A percentile compares a stretch with the other conserved stretches of the same genome.
Evolutionary conservation across 1,140 invertebrate species (phyloP).

Genomic region (Leguminivora glycinivorella): DNA sequence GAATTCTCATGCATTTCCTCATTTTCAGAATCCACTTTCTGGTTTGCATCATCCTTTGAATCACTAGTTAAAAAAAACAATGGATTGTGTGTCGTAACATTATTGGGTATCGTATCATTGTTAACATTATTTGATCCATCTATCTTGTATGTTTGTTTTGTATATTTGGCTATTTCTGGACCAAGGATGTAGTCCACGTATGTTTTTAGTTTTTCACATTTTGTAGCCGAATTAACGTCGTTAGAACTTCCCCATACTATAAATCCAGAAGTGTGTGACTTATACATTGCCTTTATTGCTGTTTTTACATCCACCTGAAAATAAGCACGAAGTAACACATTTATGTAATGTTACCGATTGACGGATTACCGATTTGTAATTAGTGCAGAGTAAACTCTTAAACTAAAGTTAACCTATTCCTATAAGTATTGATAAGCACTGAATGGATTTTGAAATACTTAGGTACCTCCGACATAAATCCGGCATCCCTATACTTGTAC

Average conservation of each 20-base stretch:
- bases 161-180: conserved; percentile 75
- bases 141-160: conserved; percentile 42
- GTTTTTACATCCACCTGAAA: conserved; percentile 81
- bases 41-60: conserved; percentile 2
- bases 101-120: conserved; percentile 8
- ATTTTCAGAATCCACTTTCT: conserved; percentile 4
- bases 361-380: too few relatives aligned
- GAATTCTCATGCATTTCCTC: neutral
- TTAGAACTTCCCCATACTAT: conserved; percentile 87
- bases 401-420: too few relatives aligned
- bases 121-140: conserved; percentile 31
- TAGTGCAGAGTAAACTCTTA: too few relatives aligned
- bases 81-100: neutral
- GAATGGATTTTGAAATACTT: neutral
- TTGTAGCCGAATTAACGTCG: conserved; percentile 83
- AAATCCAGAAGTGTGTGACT: conserved; percentile 80
- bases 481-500: conserved; percentile 84
- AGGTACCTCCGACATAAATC: conserved; percentile 79
- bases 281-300: conserved; percentile 78
- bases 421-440: too few relatives aligned
- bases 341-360: too few relatives aligned
- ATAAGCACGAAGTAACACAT: conserved; percentile 12
- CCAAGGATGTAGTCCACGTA: conserved; percentile 83
- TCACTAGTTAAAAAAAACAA: neutral
- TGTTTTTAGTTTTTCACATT: conserved; percentile 80